Evolutionary conservation across 2,797 vertebrate genomes (phyloP).

Genomic region (Telmatherina bonti): DNA sequence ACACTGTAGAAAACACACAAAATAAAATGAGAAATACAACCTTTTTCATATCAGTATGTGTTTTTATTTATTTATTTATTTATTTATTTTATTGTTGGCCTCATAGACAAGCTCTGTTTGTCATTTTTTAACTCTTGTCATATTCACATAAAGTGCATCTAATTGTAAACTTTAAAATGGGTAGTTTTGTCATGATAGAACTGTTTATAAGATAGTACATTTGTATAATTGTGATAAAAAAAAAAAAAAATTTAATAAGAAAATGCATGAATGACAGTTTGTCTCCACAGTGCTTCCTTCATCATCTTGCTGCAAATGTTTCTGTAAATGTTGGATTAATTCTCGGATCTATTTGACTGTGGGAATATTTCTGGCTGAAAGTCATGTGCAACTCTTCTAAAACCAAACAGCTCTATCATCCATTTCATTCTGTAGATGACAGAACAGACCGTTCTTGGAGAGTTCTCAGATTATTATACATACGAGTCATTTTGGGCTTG

Average conservation of each 20-base stretch:
- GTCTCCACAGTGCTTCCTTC: neutral
- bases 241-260: neutral
- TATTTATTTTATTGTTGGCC: too few species aligned
- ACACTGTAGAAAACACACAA: neutral
- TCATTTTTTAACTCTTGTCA: neutral
- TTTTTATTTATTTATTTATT: too few species aligned
- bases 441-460: conserved; percentile 64
- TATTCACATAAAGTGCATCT: neutral
- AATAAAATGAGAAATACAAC: neutral
- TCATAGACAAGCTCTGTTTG: neutral
- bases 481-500: conserved; percentile 46
- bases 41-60: neutral
- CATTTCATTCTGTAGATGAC: conserved; percentile 51
- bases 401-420: conserved; percentile 46
- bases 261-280: neutral
- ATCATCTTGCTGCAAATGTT: conserved; percentile 8
- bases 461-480: conserved; percentile 53
- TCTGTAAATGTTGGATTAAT: conserved; percentile 11
- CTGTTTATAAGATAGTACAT: neutral
- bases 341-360: conserved; percentile 10
- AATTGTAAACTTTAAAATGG: neutral
- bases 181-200: neutral
- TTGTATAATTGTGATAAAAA: neutral
- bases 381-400: conserved; percentile 16
- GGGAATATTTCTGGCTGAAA: conserved; percentile 36